These are phyloP conservation scores for Aspidiotus rigidus DNA, from an alignment of 2,888 invertebrate genomes.

Conservation along the genomic window DNA sequence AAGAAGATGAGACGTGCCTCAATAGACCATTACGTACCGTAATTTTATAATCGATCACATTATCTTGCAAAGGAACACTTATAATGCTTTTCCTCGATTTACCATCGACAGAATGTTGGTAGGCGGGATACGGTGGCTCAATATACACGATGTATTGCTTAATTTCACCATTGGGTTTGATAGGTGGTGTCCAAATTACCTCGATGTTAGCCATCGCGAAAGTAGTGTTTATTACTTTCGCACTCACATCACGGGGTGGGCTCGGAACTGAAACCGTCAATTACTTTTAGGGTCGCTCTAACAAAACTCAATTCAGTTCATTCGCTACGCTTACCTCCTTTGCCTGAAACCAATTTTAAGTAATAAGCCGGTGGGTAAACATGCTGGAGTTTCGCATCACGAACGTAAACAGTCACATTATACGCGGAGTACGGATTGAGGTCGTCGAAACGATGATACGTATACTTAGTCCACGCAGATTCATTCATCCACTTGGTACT, in stretches of 20 bases:
- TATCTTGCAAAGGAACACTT: neutral
- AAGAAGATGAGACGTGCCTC: neutral
- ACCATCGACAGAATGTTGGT: neutral
- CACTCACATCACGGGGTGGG: conserved; percentile 57
- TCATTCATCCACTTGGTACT: conserved; percentile 45
- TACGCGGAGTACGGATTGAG: conserved; percentile 65
- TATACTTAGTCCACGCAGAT: conserved; percentile 53
- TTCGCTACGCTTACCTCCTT: conserved; percentile 48
- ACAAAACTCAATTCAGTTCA: neutral
- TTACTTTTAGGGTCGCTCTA: neutral
- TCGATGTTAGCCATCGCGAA: conserved; percentile 46
- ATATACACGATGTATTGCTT: conserved; percentile 56
- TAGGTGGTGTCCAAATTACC: conserved; percentile 61
- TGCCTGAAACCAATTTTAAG: conserved; percentile 55
- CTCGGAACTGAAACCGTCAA: conserved; percentile 51
- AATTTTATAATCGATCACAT: conserved; percentile 53
- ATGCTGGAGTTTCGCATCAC: conserved; percentile 48
- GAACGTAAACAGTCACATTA: conserved; percentile 67
- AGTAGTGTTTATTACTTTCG: conserved; percentile 54
- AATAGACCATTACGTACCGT: conserved; percentile 50
- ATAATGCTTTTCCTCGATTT: neutral
- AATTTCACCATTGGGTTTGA: conserved; percentile 54
- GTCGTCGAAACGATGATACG: conserved; percentile 52
- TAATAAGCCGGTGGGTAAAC: conserved; percentile 58
- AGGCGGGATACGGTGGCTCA: conserved; percentile 55